phyloP scores from a whole-genome alignment of 2,113 vertebrate genomes.

The Odontophorus gujanensis region DNA sequence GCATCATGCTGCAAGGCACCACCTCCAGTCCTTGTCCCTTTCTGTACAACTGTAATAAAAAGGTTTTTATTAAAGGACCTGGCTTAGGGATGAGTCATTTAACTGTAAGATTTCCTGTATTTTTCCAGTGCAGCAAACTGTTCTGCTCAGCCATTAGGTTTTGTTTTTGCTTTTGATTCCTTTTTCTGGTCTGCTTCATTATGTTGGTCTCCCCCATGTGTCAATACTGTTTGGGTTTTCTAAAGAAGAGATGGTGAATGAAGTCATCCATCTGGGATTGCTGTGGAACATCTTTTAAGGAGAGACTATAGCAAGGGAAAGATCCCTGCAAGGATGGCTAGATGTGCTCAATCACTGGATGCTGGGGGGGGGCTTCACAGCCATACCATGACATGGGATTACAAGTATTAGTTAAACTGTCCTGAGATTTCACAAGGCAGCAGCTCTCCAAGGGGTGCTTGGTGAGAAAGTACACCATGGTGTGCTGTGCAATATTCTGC shows the following conservation, averaged over 20 bases:
- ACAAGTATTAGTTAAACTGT: neutral
- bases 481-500: neutral
- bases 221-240: neutral
- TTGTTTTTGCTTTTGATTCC: neutral
- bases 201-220: neutral
- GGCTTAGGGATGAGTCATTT: neutral
- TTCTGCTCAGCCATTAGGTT: neutral
- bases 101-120: neutral
- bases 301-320: neutral
- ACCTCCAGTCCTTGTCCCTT: neutral
- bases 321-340: neutral
- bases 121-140: neutral
- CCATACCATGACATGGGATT: neutral
- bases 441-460: neutral
- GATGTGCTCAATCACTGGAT: neutral
- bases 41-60: neutral
- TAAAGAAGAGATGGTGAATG: neutral
- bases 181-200: neutral
- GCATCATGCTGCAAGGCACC: fast-evolving
- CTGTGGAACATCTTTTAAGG: neutral
- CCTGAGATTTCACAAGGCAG: neutral
- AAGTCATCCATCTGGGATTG: neutral
- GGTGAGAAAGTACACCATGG: neutral
- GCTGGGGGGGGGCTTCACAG: neutral
- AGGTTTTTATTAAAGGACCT: neutral